Conservation (phyloP, 2,113 vertebrate species). For the Mirza zaza region DNA sequence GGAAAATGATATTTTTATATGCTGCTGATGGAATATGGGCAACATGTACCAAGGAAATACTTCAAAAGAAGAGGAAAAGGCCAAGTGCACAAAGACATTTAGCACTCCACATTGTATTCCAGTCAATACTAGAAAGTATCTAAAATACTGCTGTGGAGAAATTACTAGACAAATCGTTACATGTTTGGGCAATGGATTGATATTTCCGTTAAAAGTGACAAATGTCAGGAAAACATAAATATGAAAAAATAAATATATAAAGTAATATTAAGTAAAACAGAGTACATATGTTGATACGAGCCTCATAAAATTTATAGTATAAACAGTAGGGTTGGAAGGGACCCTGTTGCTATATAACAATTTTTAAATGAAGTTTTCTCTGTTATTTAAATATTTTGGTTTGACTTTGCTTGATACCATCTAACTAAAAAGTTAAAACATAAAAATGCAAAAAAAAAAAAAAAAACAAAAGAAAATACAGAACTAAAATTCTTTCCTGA, state of each 20-base stretch:
- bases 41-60: not conserved
- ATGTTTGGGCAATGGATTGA: slow-evolving; percentile 31
- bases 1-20: not conserved
- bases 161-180: not conserved
- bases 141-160: not conserved
- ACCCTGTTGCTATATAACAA: not conserved
- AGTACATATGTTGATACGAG: not conserved
- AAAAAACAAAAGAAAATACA: slow-evolving; percentile 13
- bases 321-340: not conserved
- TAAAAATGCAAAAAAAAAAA: slow-evolving; percentile 14
- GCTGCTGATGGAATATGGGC: not conserved
- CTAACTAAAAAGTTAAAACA: not conserved
- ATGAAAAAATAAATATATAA: slow-evolving; percentile 23
- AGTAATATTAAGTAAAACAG: not conserved
- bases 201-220: slow-evolving; percentile 32
- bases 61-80: not conserved
- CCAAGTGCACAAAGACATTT: not conserved
- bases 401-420: not conserved
- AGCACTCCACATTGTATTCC: not conserved
- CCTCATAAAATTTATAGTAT: not conserved
- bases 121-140: not conserved
- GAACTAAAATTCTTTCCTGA: not conserved
- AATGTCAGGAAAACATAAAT: not conserved
- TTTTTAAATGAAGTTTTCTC: not conserved
- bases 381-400: not conserved